A percentile compares a stretch with the other conserved stretches of the same genome.
These are phyloP conservation scores for Galemys pyrenaicus DNA, from an alignment of 2,113 vertebrate genomes.

Conservation along the genomic window DNA sequence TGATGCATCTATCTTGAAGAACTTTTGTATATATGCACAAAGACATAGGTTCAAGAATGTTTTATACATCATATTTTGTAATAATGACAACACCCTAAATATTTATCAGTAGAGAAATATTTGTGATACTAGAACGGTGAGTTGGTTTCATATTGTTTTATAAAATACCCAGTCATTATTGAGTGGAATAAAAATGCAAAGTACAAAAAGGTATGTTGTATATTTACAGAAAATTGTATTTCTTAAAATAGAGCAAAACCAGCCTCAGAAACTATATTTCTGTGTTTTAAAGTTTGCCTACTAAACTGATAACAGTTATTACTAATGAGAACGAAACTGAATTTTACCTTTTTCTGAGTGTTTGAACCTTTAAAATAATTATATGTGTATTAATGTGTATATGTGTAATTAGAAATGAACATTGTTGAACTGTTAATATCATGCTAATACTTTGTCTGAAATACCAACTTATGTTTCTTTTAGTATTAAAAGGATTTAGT, in stretches of 20 bases:
- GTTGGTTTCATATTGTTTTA: slow-evolving; percentile 22
- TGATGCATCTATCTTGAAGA: not conserved
- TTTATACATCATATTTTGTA: not conserved
- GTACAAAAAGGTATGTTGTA: not conserved
- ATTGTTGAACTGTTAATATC: not conserved
- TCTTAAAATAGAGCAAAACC: not conserved
- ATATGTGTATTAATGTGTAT: not conserved
- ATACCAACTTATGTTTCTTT: slow-evolving; percentile 36
- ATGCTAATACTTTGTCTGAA: not conserved
- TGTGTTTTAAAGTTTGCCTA: not conserved
- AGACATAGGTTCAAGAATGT: not conserved
- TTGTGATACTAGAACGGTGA: not conserved
- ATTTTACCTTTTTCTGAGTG: slow-evolving; percentile 10
- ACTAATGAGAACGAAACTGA: not conserved
- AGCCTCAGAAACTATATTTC: not conserved
- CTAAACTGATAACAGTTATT: not conserved
- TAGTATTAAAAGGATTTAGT: too few species aligned
- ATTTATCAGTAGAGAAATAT: not conserved
- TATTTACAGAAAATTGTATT: too few species aligned
- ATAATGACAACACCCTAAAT: not conserved
- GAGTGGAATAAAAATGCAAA: not conserved
- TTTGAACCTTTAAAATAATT: slow-evolving; percentile 49
- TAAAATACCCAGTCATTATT: not conserved
- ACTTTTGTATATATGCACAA: not conserved
- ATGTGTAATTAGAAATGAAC: slow-evolving; percentile 28